Evolutionary conservation across 1,140 invertebrate genomes (phyloP).

Genomic region (Proales similis): DNA sequence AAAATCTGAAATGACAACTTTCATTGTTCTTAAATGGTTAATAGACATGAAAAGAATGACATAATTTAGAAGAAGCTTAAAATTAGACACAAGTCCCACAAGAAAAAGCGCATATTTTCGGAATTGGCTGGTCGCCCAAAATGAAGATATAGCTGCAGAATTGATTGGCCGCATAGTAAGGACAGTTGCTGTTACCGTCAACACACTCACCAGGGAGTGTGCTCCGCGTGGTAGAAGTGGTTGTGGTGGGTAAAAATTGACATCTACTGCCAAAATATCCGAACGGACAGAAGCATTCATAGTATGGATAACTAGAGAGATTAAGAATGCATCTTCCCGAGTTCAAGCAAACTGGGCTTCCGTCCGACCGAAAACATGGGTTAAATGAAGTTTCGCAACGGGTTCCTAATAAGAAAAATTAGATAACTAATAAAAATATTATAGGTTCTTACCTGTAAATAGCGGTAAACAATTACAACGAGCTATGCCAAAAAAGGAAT

Average conservation of each 20-base stretch:
- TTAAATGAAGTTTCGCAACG: conserved; percentile 15
- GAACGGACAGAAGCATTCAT: conserved; percentile 17
- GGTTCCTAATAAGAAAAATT: background rate
- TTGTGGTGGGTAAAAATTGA: conserved; percentile 23
- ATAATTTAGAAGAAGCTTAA: no score
- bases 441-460: background rate
- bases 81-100: no score
- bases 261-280: conserved; percentile 26
- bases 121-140: background rate
- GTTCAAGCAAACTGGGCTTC: conserved; percentile 15
- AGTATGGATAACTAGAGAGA: background rate
- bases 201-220: background rate
- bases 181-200: background rate
- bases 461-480: conserved; percentile 10
- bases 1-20: no score
- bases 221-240: background rate
- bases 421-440: background rate
- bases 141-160: background rate
- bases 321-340: conserved; percentile 3
- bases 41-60: no score
- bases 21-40: no score
- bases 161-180: background rate
- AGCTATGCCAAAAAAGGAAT: background rate
- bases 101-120: no score
- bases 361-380: conserved; percentile 13